Percentiles rank a stretch among this genome's conserved stretches.
Conservation (phyloP, 2,888 invertebrate genomes). For the Catotricha subobsoleta region DNA sequence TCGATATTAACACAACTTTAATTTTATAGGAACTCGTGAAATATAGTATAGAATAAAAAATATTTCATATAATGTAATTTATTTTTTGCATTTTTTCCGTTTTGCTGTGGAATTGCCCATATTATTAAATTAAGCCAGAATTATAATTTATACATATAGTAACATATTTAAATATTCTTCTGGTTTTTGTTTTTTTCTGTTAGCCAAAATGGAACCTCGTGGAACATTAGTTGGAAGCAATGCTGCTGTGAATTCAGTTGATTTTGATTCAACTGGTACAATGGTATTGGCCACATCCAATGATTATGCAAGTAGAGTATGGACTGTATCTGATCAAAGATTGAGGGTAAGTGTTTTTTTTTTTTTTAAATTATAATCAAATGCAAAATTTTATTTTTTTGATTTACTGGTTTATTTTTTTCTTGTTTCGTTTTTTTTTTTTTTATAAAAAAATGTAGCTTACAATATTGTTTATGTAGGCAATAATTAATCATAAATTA, state of each 20-base stretch:
- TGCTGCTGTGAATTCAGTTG: conserved; percentile 88
- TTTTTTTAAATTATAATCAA: no score
- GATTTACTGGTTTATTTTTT: no score
- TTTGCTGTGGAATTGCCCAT: no score
- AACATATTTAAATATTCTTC: background rate
- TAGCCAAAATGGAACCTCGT: conserved; percentile 49
- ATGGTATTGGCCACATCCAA: conserved; percentile 83
- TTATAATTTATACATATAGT: background rate
- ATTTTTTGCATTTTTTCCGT: no score
- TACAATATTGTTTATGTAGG: background rate
- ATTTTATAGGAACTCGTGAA: no score
- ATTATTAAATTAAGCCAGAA: no score
- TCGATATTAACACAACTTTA: no score
- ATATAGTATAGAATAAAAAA: no score
- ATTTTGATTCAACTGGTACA: conserved; percentile 82
- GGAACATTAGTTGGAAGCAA: conserved; percentile 83
- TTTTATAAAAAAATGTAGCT: no score
- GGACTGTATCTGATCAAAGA: conserved; percentile 82
- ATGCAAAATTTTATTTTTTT: no score
- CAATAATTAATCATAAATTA: conserved; percentile 1
- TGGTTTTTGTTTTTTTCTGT: conserved; percentile 5
- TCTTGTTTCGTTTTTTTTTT: no score
- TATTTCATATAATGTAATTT: no score
- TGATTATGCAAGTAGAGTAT: conserved; percentile 91
- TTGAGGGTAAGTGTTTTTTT: conserved; percentile 74